Evolutionary conservation across 2,113 vertebrate species (phyloP), one percentile per base, ranked within the genome.

Genomic region (Anser cygnoides): DNA sequence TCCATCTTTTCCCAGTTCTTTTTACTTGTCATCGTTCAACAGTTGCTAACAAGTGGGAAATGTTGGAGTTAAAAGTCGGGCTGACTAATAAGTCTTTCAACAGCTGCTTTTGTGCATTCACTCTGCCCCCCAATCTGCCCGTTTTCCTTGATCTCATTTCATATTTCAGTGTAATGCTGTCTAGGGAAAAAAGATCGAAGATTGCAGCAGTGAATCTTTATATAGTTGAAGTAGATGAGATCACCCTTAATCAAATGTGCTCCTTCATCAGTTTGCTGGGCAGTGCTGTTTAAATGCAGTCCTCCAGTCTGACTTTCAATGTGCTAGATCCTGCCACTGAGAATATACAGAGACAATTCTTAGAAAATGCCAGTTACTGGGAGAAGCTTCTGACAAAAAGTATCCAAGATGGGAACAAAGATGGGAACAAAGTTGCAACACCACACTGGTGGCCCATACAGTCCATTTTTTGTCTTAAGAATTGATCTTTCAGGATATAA

Each of bases 11-110:
- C 84, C 58, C 6, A 2, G 29, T 91, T 91, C 68, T 89, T 62
- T 84, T 84, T 49, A 8, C 41, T 86, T 82, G 74, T 92, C 89
- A 85, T 91, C 84, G 35, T 76, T 83, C 54, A 84, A n/a, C 7
- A 4, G 73, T 76, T 93, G 66, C 58, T 92, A 54, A 79, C 66
- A 66, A 2, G 11, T 76, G 84, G 89, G 77, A 89, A 91, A 82
- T 83, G 77, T 93, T 81, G 91, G 74, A 87, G 93, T 85, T 92
- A 77, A 95, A 95, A 95, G 94, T 26, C 23, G 46, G 87, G 44
- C 87, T 89, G 93, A 95, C 91, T 65, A 87, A 54, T 84, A 55
- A 77, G 44, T 90, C 90, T 54, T 67, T 80, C 76, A 80, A 55
- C 63, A 84, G 41, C 79, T 91, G 41, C 87, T 49, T 71, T 91